These are phyloP conservation scores for Pseudochaenichthys georgianus DNA, from an alignment of 2,797 vertebrate genomes.

Conservation along the genomic window DNA sequence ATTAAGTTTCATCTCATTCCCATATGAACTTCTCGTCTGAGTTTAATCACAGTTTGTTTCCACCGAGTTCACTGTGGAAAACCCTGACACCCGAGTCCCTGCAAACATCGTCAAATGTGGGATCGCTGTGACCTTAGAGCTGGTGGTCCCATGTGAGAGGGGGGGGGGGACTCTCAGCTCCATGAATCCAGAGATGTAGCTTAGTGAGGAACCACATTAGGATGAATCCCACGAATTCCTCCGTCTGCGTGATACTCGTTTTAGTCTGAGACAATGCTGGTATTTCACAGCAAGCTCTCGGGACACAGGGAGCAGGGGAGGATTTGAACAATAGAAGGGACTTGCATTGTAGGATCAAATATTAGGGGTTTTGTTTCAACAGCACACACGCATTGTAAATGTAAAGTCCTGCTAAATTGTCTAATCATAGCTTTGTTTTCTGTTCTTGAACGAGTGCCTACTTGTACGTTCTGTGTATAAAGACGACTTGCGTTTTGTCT, in stretches of 20 bases:
- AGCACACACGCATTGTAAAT: background rate
- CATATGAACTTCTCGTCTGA: slow-evolving; percentile 23
- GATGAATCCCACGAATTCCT: slow-evolving; percentile 25
- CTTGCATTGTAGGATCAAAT: background rate
- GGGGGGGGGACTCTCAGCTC: slow-evolving; percentile 8
- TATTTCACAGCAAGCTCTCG: slow-evolving; percentile 19
- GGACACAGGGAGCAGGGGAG: slow-evolving; percentile 7
- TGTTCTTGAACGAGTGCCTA: too few species aligned
- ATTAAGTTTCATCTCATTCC: slow-evolving; percentile 16
- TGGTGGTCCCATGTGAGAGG: slow-evolving; percentile 46
- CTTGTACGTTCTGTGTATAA: too few species aligned
- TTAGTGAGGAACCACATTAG: slow-evolving; percentile 2
- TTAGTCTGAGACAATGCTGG: slow-evolving; percentile 22
- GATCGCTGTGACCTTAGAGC: slow-evolving; percentile 67
- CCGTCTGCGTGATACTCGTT: background rate
- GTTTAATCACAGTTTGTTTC: slow-evolving; percentile 44
- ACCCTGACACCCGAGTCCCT: slow-evolving; percentile 65
- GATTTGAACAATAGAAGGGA: background rate
- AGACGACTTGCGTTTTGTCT: too few species aligned
- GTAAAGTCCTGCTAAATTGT: background rate
- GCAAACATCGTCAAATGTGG: slow-evolving; percentile 68
- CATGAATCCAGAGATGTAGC: background rate
- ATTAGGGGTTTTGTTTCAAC: too few species aligned
- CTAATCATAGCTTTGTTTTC: too few species aligned
- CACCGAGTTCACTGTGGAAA: slow-evolving; percentile 66